Evolutionary conservation across 2,888 invertebrate genomes (phyloP).

Genomic region (Meiosimyza platycephala): DNA sequence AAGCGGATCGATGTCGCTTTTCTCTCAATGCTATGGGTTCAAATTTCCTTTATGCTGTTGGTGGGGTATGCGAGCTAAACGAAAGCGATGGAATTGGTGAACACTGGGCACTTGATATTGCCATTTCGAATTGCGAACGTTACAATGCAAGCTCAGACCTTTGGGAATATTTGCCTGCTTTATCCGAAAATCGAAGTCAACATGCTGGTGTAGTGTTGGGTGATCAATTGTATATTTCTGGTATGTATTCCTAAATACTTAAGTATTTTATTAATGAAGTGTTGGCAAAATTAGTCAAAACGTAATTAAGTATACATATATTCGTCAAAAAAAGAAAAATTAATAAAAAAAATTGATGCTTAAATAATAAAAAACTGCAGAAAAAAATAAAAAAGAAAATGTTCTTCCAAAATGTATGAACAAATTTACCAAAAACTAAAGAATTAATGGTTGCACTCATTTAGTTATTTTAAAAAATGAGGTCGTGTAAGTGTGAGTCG

Average conservation of each 20-base stretch:
- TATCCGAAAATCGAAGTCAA: constrained; percentile 72
- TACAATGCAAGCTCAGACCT: constrained; percentile 71
- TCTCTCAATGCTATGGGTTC: constrained; percentile 72
- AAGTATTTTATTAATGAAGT: too few species aligned
- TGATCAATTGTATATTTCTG: constrained; percentile 63
- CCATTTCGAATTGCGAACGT: constrained; percentile 69
- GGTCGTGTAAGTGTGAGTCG: too few species aligned
- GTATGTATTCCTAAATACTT: constrained; percentile 45
- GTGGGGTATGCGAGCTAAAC: constrained; percentile 73
- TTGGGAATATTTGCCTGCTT: constrained; percentile 72
- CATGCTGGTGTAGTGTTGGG: constrained; percentile 70
- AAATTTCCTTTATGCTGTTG: constrained; percentile 72
- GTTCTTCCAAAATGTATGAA: too few species aligned
- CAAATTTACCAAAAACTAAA: too few species aligned
- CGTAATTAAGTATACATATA: too few species aligned
- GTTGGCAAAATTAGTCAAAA: too few species aligned
- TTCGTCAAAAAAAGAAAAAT: too few species aligned
- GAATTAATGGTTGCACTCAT: not conserved
- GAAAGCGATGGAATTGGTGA: constrained; percentile 64
- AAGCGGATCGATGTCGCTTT: constrained; percentile 75
- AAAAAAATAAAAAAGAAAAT: too few species aligned
- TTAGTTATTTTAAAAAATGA: not conserved
- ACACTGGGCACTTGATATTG: constrained; percentile 61
- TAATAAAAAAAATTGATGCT: too few species aligned
- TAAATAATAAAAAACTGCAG: too few species aligned